Evolutionary conservation across 1,140 invertebrate species (phyloP), one percentile per base, ranked within the genome.

Genomic region (Grapholita molesta): DNA sequence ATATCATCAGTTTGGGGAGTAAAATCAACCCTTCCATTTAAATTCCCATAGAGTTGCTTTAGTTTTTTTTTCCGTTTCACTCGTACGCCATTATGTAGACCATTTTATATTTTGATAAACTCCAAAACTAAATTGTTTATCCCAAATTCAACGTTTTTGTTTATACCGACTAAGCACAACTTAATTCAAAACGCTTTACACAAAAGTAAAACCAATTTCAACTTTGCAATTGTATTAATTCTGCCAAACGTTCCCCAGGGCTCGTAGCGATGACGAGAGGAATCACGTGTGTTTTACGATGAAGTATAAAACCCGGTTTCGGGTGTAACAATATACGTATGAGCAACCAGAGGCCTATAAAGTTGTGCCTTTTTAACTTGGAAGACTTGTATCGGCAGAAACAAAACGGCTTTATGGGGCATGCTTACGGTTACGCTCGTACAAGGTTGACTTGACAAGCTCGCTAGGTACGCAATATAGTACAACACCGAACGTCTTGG

Each of bases 281-380:
- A 70, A 70, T 69, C 77, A 80, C 73, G 78, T 84, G 78, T 75
- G 72, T 82, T 82, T 84, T 82, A 84, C 76, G 76, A 72, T 57
- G 33, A 72, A 80, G 76, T 80, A 76, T 82, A 79, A 82, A 83
- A 78, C 73, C 64, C 73, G 57, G 66, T 75, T 70, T 64, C 57
- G 33, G 64, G 55, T 42, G 30, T 57, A 57, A 53, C n/a, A 18
- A 23, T 21, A 48, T 21, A 21, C 42, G 18, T 48, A 48, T 48
- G 42, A 21, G 42, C 15, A 21, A 2, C 15, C 8, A 7, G 18
- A 48, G 18, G 18, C 18, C 8, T 48, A 21, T 48, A 48, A 18
- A 21, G 6, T 48, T 48, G 42, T 9, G 42, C 42, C 42, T 21
- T 48, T 48, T 48, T 48, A 18, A 18, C 3, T 1, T 9, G 42